These are phyloP conservation scores for Stigmatopora argus DNA, from an alignment of 2,113 vertebrate species.

Conservation along the genomic window DNA sequence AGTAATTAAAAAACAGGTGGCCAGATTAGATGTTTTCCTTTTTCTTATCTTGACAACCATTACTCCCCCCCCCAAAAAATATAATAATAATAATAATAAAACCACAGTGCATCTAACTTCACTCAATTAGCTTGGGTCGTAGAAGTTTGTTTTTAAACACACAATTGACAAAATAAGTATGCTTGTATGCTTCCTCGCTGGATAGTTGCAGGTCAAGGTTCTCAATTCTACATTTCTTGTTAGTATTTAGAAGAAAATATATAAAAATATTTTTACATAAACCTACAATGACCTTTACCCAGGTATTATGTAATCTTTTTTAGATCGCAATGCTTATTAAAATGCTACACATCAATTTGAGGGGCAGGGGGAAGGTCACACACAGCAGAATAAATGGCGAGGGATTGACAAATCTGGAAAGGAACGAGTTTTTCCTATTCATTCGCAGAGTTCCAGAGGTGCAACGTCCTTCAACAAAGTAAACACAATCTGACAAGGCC, in stretches of 20 bases:
- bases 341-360: constrained; percentile 60
- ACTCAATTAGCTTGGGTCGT: not conserved
- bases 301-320: not conserved
- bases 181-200: not conserved
- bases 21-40: too few relatives aligned
- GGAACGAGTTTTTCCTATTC: constrained; percentile 57
- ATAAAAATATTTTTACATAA: not conserved
- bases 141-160: not conserved
- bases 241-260: not conserved
- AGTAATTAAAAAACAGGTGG: too few relatives aligned
- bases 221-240: not conserved
- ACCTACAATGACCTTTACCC: not conserved
- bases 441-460: constrained; percentile 57
- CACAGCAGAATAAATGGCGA: constrained; percentile 61
- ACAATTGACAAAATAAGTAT: not conserved
- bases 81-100: too few relatives aligned
- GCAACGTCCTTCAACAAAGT: constrained; percentile 68
- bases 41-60: too few relatives aligned
- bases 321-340: constrained; percentile 30
- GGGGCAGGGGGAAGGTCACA: constrained; percentile 58
- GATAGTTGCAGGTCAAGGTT: not conserved
- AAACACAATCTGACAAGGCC: constrained; percentile 60
- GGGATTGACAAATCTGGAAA: constrained; percentile 69
- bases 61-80: too few relatives aligned
- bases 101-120: too few relatives aligned